These are phyloP conservation scores for Hippocampus barbouri DNA, from an alignment of 2,113 vertebrate species.

Conservation along the genomic window DNA sequence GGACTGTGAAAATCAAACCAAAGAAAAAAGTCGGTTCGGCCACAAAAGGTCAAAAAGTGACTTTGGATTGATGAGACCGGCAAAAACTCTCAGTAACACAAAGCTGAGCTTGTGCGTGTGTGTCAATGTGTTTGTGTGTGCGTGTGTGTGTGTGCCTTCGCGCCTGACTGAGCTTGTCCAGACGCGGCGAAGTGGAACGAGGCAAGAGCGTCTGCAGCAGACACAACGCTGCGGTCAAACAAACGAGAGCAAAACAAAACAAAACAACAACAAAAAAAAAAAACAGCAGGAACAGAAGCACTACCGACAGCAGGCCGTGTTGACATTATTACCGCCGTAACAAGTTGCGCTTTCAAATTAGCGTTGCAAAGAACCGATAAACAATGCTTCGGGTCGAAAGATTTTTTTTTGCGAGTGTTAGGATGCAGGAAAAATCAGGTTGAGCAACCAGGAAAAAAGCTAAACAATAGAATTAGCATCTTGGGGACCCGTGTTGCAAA, in stretches of 20 bases:
- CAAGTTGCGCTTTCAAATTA: too few species aligned
- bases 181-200: constrained; percentile 34
- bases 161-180: constrained; percentile 26
- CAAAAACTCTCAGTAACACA: constrained; percentile 12
- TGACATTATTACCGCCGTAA: too few species aligned
- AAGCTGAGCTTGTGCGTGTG: constrained; percentile 1
- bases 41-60: background rate
- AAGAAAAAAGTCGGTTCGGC: background rate
- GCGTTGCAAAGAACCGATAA: too few species aligned
- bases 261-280: too few species aligned
- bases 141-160: constrained; percentile 5
- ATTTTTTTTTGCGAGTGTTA: too few species aligned
- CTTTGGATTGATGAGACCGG: constrained; percentile 8
- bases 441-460: too few species aligned
- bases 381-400: too few species aligned
- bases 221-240: constrained; percentile 5
- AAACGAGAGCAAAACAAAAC: background rate
- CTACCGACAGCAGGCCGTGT: too few species aligned
- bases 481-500: background rate
- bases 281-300: too few species aligned
- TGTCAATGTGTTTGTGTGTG: constrained; percentile 7
- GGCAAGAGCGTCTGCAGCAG: constrained; percentile 21
- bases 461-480: too few species aligned
- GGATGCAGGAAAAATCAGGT: too few species aligned
- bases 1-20: background rate